These are phyloP conservation scores for Calypte anna DNA, from an alignment of 2,113 vertebrate genomes.

Conservation along the genomic window DNA sequence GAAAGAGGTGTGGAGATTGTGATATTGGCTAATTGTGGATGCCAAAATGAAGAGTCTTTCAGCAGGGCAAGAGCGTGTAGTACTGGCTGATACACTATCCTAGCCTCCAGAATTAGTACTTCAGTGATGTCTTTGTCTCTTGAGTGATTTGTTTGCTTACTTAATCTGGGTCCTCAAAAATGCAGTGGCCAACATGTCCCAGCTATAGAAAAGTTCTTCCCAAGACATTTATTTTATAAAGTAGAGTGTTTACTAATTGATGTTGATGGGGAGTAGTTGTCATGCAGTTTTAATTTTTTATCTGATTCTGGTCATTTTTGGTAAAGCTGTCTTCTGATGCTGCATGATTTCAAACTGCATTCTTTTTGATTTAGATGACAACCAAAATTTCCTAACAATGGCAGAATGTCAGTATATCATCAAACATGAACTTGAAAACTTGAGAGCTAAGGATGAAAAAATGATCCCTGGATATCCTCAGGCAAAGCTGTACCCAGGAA, in stretches of 20 bases:
- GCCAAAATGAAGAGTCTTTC: not conserved
- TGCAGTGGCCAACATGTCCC: not conserved
- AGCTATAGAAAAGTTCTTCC: not conserved
- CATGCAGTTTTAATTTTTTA: not conserved
- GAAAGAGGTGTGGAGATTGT: not conserved
- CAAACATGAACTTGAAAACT: constrained; percentile 94
- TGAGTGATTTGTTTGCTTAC: not conserved
- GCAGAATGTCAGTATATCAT: constrained; percentile 95
- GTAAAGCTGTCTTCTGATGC: not conserved
- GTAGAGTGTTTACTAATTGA: not conserved
- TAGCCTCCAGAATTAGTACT: not conserved
- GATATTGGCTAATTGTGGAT: not conserved
- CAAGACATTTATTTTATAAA: not conserved
- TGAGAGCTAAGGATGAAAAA: constrained; percentile 90
- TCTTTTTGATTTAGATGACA: constrained; percentile 83
- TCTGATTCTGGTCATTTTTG: not conserved
- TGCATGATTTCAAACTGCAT: not conserved
- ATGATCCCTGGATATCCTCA: constrained; percentile 90
- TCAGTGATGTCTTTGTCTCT: not conserved
- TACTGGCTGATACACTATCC: not conserved
- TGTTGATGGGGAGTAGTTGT: not conserved
- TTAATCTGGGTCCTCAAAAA: not conserved
- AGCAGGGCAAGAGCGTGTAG: not conserved
- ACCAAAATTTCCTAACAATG: constrained; percentile 89
- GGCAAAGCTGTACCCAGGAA: constrained; percentile 93